Conservation (phyloP, 2,113 vertebrate genomes). For the Ibidorhyncha struthersii region DNA sequence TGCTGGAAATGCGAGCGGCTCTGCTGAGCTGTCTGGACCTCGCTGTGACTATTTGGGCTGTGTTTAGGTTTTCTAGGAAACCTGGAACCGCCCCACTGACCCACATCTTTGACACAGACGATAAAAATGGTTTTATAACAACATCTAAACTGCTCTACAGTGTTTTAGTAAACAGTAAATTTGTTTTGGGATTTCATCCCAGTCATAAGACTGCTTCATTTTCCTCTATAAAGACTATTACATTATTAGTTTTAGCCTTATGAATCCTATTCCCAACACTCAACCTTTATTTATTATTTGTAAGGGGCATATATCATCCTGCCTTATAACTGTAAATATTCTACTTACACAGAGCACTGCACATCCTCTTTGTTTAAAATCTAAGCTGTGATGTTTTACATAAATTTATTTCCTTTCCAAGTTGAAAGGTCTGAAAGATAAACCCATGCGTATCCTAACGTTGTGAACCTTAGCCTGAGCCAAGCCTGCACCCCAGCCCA, state of each 20-base stretch:
- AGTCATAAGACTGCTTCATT: not conserved
- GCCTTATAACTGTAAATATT: slow-evolving; percentile 59
- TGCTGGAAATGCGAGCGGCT: not conserved
- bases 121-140: not conserved
- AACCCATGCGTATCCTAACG: not conserved
- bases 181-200: not conserved
- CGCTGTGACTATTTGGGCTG: not conserved
- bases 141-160: not conserved
- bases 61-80: not conserved
- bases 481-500: not conserved
- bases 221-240: not conserved
- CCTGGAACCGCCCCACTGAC: not conserved
- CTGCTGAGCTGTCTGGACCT: not conserved
- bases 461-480: not conserved
- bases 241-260: slow-evolving; percentile 29
- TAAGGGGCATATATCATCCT: slow-evolving; percentile 53
- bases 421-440: slow-evolving; percentile 15
- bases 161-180: slow-evolving; percentile 18
- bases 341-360: not conserved
- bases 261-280: slow-evolving; percentile 43
- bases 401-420: slow-evolving; percentile 39
- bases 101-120: fast-evolving
- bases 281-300: slow-evolving; percentile 61
- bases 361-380: slow-evolving; percentile 65
- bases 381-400: slow-evolving; percentile 26